phyloP scores from a whole-genome alignment of 2,113 vertebrate species.

The Indicator maculatus region DNA sequence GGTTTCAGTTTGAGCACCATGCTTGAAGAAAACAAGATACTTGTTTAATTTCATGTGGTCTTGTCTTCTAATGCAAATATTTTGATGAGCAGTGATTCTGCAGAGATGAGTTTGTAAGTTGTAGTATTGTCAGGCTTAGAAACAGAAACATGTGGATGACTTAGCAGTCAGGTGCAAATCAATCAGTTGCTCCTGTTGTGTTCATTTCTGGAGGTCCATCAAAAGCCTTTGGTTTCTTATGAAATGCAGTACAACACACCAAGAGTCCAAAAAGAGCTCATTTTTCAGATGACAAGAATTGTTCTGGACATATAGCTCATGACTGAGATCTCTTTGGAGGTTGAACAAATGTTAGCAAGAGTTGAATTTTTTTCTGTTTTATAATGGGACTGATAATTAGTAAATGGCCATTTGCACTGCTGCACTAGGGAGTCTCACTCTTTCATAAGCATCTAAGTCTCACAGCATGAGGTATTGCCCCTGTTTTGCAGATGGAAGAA shows the following conservation, averaged over 20 bases:
- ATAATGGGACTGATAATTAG: not conserved
- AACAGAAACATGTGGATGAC: not conserved
- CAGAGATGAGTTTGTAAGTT: not conserved
- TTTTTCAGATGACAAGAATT: not conserved
- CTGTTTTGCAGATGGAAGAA: conserved; percentile 9
- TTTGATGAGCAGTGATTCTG: not conserved
- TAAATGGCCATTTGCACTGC: not conserved
- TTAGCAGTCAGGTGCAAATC: not conserved
- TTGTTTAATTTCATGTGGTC: not conserved
- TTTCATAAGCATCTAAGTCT: not conserved
- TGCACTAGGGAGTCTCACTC: not conserved
- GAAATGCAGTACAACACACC: not conserved
- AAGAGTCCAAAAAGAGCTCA: not conserved
- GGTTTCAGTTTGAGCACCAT: not conserved
- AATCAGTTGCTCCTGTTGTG: not conserved
- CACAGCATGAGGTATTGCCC: not conserved
- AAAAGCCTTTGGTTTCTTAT: not conserved
- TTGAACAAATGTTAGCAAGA: not conserved
- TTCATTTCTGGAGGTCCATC: not conserved
- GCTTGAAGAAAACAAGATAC: not conserved
- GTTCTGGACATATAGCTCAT: not conserved
- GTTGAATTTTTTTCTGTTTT: not conserved
- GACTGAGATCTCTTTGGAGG: not conserved
- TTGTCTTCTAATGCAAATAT: not conserved
- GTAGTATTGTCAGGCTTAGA: not conserved